Evolutionary conservation across 2,113 vertebrate species (phyloP).

Genomic region (Syngnathus scovelli): DNA sequence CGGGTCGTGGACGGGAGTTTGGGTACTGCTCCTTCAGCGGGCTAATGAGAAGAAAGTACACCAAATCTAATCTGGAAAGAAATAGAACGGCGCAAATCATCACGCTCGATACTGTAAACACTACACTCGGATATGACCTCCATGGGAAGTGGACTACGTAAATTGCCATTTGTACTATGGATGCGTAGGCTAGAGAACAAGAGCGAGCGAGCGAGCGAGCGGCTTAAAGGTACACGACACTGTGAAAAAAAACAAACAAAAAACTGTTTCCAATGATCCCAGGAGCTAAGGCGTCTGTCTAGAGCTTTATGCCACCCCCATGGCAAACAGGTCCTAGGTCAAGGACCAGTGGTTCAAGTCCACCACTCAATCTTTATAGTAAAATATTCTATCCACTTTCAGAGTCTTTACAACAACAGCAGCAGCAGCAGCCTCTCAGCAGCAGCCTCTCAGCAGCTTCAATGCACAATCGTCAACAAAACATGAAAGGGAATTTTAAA

Average conservation of each 20-base stretch:
- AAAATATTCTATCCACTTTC: constrained; percentile 28
- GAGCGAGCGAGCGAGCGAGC: not conserved
- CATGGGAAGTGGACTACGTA: not conserved
- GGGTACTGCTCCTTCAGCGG: constrained; percentile 10
- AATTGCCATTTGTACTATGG: constrained; percentile 18
- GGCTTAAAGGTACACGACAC: no score
- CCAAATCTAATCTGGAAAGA: constrained; percentile 11
- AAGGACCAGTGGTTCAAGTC: constrained; percentile 14
- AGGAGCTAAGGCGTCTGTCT: no score
- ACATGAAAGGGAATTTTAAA: constrained; percentile 20
- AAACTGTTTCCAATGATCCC: no score
- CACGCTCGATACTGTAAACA: not conserved
- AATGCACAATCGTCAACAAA: constrained; percentile 20
- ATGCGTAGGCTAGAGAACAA: constrained; percentile 33
- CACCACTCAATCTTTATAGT: constrained; percentile 12
- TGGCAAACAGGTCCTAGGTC: not conserved
- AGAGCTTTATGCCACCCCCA: not conserved
- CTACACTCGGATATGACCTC: not conserved
- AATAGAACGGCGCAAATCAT: not conserved
- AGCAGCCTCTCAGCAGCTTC: constrained; percentile 46
- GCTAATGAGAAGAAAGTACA: constrained; percentile 31
- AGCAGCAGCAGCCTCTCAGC: no score
- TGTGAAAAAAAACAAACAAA: no score
- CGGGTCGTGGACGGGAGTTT: no score
- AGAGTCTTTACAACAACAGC: constrained; percentile 15